phyloP scores from a whole-genome alignment of 2,888 invertebrate genomes.

The Drosophila borealis region DNA sequence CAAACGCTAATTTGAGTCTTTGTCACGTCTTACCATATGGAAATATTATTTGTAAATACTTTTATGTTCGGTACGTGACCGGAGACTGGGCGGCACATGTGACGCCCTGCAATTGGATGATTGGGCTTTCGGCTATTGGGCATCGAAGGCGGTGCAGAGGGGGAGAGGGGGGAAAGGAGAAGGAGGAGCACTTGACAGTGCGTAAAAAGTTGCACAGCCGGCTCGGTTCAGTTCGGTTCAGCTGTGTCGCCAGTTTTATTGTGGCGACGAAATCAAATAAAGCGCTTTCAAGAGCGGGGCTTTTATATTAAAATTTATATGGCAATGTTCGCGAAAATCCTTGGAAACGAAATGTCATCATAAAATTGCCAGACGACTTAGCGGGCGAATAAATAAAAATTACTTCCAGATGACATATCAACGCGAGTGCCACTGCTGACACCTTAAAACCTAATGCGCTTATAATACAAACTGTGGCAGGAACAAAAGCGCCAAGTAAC shows the following conservation, averaged over 20 bases:
- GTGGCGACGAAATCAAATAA: constrained; percentile 80
- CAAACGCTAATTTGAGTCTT: constrained; percentile 83
- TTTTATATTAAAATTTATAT: constrained; percentile 76
- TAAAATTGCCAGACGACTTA: constrained; percentile 80
- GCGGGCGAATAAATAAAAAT: constrained; percentile 79
- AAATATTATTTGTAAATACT: constrained; percentile 84
- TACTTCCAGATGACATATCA: constrained; percentile 81
- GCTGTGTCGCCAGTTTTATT: constrained; percentile 59
- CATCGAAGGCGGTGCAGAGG: not conserved
- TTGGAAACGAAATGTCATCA: constrained; percentile 78
- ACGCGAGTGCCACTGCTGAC: constrained; percentile 76
- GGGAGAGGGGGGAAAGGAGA: not conserved
- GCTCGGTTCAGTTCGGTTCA: constrained; percentile 14
- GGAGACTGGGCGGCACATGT: constrained; percentile 68
- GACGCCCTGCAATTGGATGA: constrained; percentile 42
- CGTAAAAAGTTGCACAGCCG: constrained; percentile 56
- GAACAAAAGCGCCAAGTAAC: constrained; percentile 8
- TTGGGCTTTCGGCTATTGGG: constrained; percentile 38
- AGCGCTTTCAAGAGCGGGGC: constrained; percentile 55
- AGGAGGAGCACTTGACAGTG: constrained; percentile 55
- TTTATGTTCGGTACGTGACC: constrained; percentile 83
- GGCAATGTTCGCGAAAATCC: constrained; percentile 73
- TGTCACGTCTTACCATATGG: constrained; percentile 84
- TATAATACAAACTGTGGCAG: constrained; percentile 77
- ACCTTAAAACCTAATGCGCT: constrained; percentile 81